Evolutionary conservation across 2,113 vertebrate species (phyloP).

Genomic region (Grallaria varia): DNA sequence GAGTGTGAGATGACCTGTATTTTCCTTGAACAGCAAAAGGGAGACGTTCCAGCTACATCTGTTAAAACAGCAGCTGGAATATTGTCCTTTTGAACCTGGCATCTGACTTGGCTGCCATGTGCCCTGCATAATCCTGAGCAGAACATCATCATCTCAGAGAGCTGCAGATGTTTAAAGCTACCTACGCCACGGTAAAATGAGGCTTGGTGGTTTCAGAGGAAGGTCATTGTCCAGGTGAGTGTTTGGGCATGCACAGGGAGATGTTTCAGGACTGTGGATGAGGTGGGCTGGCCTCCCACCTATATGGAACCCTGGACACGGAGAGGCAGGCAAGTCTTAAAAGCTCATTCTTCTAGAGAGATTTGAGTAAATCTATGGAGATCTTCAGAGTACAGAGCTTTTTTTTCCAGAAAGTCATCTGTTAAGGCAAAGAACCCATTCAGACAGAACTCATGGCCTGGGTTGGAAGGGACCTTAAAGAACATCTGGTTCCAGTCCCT

Average conservation of each 20-base stretch:
- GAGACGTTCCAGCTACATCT: not conserved
- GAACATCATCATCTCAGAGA: not conserved
- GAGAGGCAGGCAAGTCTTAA: not conserved
- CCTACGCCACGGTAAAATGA: not conserved
- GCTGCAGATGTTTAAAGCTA: not conserved
- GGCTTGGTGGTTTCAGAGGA: not conserved
- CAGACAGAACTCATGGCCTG: not conserved
- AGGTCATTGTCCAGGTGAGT: not conserved
- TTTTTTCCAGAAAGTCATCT: not conserved
- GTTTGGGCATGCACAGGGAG: not conserved
- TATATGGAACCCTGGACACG: rapidly evolving
- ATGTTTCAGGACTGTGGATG: not conserved
- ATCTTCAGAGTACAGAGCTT: not conserved
- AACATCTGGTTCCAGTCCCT: not conserved
- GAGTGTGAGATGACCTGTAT: not conserved
- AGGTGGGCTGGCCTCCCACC: not conserved
- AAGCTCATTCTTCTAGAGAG: not conserved
- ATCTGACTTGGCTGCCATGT: not conserved
- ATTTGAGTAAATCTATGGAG: not conserved
- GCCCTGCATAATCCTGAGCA: not conserved
- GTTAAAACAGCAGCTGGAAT: not conserved
- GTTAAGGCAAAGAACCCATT: not conserved
- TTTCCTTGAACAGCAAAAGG: not conserved
- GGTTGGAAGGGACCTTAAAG: not conserved
- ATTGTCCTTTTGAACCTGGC: not conserved